These are phyloP conservation scores for Scaptodrosophila latifasciaeformis DNA, from an alignment of 2,888 invertebrate genomes.

Conservation along the genomic window DNA sequence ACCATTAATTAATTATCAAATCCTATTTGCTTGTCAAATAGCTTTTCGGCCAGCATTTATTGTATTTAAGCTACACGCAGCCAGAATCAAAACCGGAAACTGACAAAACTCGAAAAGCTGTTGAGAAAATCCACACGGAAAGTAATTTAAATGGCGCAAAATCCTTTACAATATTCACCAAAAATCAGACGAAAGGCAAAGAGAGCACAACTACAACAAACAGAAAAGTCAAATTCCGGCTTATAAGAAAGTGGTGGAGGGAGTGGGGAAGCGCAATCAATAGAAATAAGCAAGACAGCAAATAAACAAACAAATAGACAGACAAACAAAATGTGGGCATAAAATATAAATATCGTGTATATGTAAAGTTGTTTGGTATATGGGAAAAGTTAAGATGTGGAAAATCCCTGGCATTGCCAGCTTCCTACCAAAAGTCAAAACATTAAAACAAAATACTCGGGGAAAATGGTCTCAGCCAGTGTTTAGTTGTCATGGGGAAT, in stretches of 20 bases:
- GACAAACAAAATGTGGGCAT: conserved; percentile 47
- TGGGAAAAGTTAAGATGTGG: conserved; percentile 67
- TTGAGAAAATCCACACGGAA: too few relatives aligned
- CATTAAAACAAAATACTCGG: conserved; percentile 67
- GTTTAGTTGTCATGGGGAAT: conserved; percentile 25
- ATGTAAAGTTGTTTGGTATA: background rate
- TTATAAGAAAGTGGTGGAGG: background rate
- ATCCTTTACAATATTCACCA: conserved; percentile 51
- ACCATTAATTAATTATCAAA: too few relatives aligned
- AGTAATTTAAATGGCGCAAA: conserved; percentile 45
- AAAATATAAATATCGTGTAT: conserved; percentile 36
- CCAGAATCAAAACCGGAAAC: background rate
- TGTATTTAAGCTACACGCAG: too few relatives aligned
- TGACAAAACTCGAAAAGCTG: conserved; percentile 10
- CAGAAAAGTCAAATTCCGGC: conserved; percentile 2
- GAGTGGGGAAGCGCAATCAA: conserved; percentile 49
- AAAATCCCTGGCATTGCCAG: conserved; percentile 49
- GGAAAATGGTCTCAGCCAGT: conserved; percentile 42
- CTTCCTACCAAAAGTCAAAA: conserved; percentile 34
- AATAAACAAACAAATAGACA: conserved; percentile 23
- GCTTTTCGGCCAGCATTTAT: too few relatives aligned
- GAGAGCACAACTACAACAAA: conserved; percentile 21
- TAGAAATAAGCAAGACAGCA: conserved; percentile 45
- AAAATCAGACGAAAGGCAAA: conserved; percentile 39
- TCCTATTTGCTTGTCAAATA: too few relatives aligned